Base-by-base conservation (phyloP, 2,888 invertebrate species). In the Copidosoma aretas region DNA sequence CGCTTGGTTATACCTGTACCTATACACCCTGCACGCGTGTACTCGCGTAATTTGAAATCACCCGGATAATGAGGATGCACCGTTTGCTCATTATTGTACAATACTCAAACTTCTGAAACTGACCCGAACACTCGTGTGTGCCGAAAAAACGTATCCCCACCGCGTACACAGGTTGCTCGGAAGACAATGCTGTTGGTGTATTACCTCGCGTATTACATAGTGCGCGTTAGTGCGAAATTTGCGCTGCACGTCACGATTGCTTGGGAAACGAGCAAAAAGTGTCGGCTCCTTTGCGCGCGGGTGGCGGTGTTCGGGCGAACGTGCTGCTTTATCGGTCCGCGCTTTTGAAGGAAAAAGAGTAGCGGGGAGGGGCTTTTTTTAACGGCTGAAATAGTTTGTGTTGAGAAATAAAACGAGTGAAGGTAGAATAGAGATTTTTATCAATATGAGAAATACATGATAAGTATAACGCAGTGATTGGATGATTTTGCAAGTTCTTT, bases 71-170 rank as follows among this genome's bases (percentile, higher is more conserved):
- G 75, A 69, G 74, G 73, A 70, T 72, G 73, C 17, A 46, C 43
- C 43, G 43, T 67, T 76, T 17, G 43, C 43, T 46, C 43, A 15
- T 46, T 46, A 14, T 46, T 46, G 14, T 14, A 14, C 41, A 75
- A 77, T 77, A 78, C 75, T 75, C 75, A 77, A 78, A 77, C 78
- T 78, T 73, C 72, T 71, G 73, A 71, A 72, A 68, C 53, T 76
- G 77, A 78, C 77, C 78, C 74, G 76, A 73, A 8, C 8, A 32
- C 32, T 32, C 8, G 3, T 8, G 32, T 32, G 8, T 32, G 32
- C 32, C 32, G 8, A 32, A 32, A 32, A 21, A 24, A 52, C 19
- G 39, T 19, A 14, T 21, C 5, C n/a, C 32, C 41, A 12, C 32
- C 39, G 41, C 57, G 21, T 41, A 46, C 43, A 46, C 3, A 46